Evolutionary conservation across 2,888 invertebrate species (phyloP).

Genomic region (Drosophila putrida): DNA sequence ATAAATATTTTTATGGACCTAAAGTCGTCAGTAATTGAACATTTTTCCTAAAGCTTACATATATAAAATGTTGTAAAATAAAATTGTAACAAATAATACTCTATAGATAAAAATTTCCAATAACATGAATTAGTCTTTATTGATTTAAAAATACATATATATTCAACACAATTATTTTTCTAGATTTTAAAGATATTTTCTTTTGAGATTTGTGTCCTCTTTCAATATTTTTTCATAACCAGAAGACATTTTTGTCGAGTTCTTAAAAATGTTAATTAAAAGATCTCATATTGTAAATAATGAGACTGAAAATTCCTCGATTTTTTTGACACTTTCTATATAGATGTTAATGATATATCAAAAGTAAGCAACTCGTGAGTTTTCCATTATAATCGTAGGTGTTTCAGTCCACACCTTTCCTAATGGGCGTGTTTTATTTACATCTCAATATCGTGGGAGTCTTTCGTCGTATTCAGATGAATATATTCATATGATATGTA

Average conservation of each 20-base stretch:
- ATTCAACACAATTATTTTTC: not conserved
- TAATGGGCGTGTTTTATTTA: constrained; percentile 65
- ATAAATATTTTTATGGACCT: not conserved
- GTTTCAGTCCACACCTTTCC: constrained; percentile 16
- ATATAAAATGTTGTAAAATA: not conserved
- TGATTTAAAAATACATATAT: not conserved
- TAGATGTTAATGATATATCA: too few relatives aligned
- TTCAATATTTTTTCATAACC: too few relatives aligned
- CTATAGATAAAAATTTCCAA: not conserved
- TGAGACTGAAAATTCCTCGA: not conserved
- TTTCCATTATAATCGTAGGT: constrained; percentile 15
- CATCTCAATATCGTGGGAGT: constrained; percentile 39
- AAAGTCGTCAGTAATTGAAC: not conserved
- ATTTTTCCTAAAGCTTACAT: not conserved
- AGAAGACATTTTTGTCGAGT: not conserved
- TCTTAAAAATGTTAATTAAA: not conserved
- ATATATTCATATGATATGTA: constrained; percentile 7
- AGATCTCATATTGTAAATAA: not conserved
- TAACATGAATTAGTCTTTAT: not conserved
- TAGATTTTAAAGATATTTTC: not conserved
- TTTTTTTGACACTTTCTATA: not conserved
- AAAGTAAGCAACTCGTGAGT: not conserved
- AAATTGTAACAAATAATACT: not conserved
- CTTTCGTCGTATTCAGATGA: constrained; percentile 7
- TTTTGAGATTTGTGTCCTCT: not conserved